Conservation (phyloP, 2,797 vertebrate genomes). For the Melanotaenia trifasciata region DNA sequence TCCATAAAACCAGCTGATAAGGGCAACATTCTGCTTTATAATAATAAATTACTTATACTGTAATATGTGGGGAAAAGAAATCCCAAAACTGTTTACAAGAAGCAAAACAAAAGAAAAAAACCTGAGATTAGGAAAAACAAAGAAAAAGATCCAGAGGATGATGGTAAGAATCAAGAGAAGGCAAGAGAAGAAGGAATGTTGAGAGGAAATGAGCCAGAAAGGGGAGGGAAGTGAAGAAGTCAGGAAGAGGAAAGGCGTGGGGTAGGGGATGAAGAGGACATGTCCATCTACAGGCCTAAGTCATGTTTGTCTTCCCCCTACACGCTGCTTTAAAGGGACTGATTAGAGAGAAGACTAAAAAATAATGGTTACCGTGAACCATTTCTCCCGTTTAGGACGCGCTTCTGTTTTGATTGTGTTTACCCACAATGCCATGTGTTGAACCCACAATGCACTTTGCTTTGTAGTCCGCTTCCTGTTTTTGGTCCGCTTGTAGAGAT, state of each 20-base stretch:
- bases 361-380: not conserved
- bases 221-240: slow-evolving; percentile 31
- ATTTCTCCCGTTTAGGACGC: no score
- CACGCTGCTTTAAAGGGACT: slow-evolving; percentile 28
- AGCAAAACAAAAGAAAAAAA: slow-evolving; percentile 28
- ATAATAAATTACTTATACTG: not conserved
- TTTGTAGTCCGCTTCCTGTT: no score
- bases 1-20: not conserved
- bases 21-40: not conserved
- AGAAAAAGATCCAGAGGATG: slow-evolving; percentile 16
- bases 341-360: slow-evolving; percentile 50
- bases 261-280: slow-evolving; percentile 9
- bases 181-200: slow-evolving; percentile 47
- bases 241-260: slow-evolving; percentile 35
- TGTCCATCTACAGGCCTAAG: slow-evolving; percentile 4
- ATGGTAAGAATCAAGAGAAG: slow-evolving; percentile 42
- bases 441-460: no score
- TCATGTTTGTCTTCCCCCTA: slow-evolving; percentile 15
- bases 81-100: slow-evolving; percentile 21
- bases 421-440: no score
- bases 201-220: slow-evolving; percentile 66
- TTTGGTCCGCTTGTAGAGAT: no score
- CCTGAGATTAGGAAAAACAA: slow-evolving; percentile 11
- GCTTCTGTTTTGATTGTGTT: no score
- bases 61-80: not conserved